These are phyloP conservation scores for Phorcus lineatus DNA, from an alignment of 2,888 invertebrate species.

Conservation along the genomic window DNA sequence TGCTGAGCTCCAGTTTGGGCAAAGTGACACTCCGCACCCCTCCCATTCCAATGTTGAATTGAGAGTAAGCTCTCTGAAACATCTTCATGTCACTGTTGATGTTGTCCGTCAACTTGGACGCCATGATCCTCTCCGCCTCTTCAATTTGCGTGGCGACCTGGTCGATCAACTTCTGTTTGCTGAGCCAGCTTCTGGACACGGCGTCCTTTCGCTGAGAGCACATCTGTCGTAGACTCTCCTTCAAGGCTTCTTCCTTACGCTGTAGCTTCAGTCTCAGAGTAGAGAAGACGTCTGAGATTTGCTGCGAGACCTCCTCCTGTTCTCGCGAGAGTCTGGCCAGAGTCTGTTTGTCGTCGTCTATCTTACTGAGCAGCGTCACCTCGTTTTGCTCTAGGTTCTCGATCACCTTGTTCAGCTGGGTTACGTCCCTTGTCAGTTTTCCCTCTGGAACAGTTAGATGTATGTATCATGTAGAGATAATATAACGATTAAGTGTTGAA, in stretches of 20 bases:
- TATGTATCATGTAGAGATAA: too few species aligned
- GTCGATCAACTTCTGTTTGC: neutral
- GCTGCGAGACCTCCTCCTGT: neutral
- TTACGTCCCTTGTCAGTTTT: neutral
- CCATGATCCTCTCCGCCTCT: neutral
- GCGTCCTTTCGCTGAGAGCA: neutral
- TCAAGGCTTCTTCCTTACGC: neutral
- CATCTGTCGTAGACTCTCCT: neutral
- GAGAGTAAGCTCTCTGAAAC: neutral
- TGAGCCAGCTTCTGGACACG: neutral
- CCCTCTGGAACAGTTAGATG: neutral
- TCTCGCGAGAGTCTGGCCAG: neutral
- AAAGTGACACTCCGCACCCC: neutral
- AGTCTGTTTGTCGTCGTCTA: neutral
- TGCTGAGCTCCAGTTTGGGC: neutral
- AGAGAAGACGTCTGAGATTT: neutral
- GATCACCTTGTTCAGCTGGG: neutral
- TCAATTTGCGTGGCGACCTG: neutral
- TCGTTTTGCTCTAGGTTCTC: neutral
- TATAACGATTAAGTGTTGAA: too few species aligned
- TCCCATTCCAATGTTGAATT: neutral
- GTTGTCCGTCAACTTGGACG: neutral
- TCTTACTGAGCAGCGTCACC: neutral
- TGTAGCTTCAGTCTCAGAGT: neutral
- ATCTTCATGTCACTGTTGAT: neutral